Evolutionary conservation across 2,113 vertebrate genomes (phyloP).

Genomic region (Paratilapia polleni): DNA sequence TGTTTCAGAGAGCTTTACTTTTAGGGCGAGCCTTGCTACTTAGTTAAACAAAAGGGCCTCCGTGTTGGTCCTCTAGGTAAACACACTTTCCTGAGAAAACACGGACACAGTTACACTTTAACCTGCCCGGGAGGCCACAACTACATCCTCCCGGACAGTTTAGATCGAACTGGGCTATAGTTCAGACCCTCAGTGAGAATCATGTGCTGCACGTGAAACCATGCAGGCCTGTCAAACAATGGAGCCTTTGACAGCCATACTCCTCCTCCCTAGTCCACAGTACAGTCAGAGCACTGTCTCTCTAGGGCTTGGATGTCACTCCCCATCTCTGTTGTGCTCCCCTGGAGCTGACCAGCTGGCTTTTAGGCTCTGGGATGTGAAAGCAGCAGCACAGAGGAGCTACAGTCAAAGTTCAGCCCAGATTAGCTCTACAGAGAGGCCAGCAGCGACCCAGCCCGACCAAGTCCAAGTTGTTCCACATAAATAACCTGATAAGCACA

Average conservation of each 20-base stretch:
- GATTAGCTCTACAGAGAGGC: constrained; percentile 51
- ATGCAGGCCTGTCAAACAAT: constrained; percentile 76
- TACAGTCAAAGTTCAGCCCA: constrained; percentile 67
- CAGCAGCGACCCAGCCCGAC: constrained; percentile 22
- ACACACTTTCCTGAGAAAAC: constrained; percentile 84
- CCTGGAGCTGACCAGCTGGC: constrained; percentile 77
- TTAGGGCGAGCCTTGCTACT: constrained; percentile 75
- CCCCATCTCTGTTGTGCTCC: constrained; percentile 74
- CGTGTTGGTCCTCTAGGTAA: constrained; percentile 79
- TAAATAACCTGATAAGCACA: constrained; percentile 42
- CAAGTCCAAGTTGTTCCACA: constrained; percentile 37
- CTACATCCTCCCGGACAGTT: constrained; percentile 69
- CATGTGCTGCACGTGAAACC: constrained; percentile 76
- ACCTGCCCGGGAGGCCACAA: constrained; percentile 72
- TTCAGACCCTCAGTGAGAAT: constrained; percentile 73
- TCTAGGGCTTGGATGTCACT: constrained; percentile 77
- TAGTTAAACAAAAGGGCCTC: constrained; percentile 85
- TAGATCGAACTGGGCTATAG: constrained; percentile 65
- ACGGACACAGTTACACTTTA: constrained; percentile 82
- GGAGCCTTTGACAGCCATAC: constrained; percentile 74
- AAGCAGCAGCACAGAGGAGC: constrained; percentile 64
- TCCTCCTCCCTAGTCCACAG: constrained; percentile 56
- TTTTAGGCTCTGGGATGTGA: constrained; percentile 58
- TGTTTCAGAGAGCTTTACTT: constrained; percentile 73
- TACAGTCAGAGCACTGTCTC: constrained; percentile 79